Percentiles rank a stretch among this genome's conserved stretches.
phyloP scores from a whole-genome alignment of 37 sponge, comb jelly and placozoan genomes.

The Geodia barretti region DNA sequence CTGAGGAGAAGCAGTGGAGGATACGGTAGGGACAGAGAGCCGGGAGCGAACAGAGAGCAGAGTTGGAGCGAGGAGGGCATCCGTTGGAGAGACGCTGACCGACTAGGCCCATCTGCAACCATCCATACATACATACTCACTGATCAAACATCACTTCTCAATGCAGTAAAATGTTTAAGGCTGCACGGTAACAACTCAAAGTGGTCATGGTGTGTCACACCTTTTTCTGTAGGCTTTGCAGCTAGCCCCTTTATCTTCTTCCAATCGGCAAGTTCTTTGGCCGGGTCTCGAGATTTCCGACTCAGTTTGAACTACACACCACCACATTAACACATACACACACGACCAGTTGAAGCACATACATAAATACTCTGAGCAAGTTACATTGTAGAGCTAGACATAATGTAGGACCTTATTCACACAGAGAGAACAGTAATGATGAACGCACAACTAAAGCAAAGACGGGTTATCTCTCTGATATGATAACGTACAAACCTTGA shows the following conservation, averaged over 20 bases:
- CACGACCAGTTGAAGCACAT: not conserved
- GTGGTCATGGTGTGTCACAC: not conserved
- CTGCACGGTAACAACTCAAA: no score
- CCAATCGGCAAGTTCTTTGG: slow-evolving; percentile 69
- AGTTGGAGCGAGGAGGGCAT: not conserved
- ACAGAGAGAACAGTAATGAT: no score
- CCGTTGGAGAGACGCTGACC: not conserved
- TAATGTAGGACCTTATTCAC: no score
- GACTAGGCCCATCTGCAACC: not conserved
- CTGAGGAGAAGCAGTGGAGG: not conserved
- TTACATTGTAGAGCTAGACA: no score
- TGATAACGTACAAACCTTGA: not conserved
- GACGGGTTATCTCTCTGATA: no score
- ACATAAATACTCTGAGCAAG: not conserved
- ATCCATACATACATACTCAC: no score
- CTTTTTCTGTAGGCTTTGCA: slow-evolving; percentile 19
- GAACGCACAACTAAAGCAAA: no score
- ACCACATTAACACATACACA: slow-evolving; percentile 9
- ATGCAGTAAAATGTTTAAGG: no score
- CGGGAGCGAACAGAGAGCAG: not conserved
- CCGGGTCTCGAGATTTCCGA: slow-evolving; percentile 53
- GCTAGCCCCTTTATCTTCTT: slow-evolving; percentile 54
- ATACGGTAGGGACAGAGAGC: not conserved
- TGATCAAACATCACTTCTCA: no score
- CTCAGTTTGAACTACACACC: slow-evolving; percentile 46